Evolutionary conservation across 2,113 vertebrate genomes (phyloP).

Genomic region (Girardinichthys multiradiatus): DNA sequence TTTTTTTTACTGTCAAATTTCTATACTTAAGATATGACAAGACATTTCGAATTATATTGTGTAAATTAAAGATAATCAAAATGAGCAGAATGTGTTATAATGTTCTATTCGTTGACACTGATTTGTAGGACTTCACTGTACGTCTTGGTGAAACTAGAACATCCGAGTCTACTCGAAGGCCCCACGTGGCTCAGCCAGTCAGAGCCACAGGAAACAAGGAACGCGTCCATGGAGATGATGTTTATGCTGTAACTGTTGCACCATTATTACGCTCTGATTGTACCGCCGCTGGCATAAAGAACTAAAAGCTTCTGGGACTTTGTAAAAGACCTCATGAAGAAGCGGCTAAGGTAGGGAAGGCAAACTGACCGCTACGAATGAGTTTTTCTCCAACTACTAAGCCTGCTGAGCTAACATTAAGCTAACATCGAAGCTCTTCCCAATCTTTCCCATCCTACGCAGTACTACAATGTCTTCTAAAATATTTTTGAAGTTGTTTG

Average conservation of each 20-base stretch:
- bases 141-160: background rate
- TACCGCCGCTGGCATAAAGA: background rate
- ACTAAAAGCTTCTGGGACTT: background rate
- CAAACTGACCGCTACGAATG: slow-evolving; percentile 7
- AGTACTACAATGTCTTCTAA: background rate
- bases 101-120: too few species aligned
- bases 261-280: background rate
- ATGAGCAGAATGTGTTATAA: too few species aligned
- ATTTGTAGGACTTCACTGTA: too few species aligned
- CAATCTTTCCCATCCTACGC: rapidly evolving
- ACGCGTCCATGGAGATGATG: slow-evolving; percentile 70
- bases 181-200: slow-evolving; percentile 36
- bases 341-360: slow-evolving; percentile 23
- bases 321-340: slow-evolving; percentile 6
- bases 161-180: slow-evolving; percentile 25
- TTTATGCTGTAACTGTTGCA: background rate
- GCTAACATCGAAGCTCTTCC: slow-evolving; percentile 8
- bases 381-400: slow-evolving; percentile 2
- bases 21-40: background rate
- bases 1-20: background rate
- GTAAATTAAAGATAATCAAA: too few species aligned
- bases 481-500: background rate
- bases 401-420: slow-evolving; percentile 29
- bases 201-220: slow-evolving; percentile 40
- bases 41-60: background rate